phyloP scores from a whole-genome alignment of 1,140 invertebrate genomes.

The Aphidius gifuensis region DNA sequence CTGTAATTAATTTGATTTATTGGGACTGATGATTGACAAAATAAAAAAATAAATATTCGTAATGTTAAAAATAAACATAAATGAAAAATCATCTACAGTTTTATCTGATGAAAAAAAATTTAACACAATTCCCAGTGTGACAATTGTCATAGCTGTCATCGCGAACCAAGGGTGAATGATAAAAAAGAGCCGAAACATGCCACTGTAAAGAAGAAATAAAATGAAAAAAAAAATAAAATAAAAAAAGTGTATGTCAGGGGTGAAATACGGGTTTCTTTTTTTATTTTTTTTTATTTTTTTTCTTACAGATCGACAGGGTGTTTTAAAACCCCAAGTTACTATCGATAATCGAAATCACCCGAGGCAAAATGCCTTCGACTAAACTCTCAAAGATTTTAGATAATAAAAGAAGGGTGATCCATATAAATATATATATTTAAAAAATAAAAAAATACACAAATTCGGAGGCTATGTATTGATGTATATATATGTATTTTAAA shows the following conservation, averaged over 20 bases:
- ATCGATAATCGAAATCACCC: constrained; percentile 26
- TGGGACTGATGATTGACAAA: too few species aligned
- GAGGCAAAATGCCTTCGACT: constrained; percentile 7
- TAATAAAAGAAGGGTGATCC: not conserved
- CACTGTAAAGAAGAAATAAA: not conserved
- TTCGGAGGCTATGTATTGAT: not conserved
- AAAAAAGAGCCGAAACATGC: constrained; percentile 12
- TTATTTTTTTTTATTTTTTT: not conserved
- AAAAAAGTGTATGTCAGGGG: constrained; percentile 4
- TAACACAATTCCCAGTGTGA: constrained; percentile 2
- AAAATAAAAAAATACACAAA: not conserved
- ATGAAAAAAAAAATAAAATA: constrained; percentile 4
- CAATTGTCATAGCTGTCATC: constrained; percentile 3
- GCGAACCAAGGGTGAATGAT: not conserved
- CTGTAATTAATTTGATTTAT: too few species aligned
- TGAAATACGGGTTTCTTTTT: constrained; percentile 5
- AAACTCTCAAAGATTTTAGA: not conserved
- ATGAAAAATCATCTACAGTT: not conserved
- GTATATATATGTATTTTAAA: not conserved
- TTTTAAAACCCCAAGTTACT: constrained; percentile 20
- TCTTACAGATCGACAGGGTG: constrained; percentile 19
- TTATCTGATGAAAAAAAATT: not conserved
- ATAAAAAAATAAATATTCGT: too few species aligned
- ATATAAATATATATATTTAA: too few species aligned
- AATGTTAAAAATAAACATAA: too few species aligned